Conservation (phyloP, 1,140 invertebrate genomes). For the Drosophila quadrilineata region DNA sequence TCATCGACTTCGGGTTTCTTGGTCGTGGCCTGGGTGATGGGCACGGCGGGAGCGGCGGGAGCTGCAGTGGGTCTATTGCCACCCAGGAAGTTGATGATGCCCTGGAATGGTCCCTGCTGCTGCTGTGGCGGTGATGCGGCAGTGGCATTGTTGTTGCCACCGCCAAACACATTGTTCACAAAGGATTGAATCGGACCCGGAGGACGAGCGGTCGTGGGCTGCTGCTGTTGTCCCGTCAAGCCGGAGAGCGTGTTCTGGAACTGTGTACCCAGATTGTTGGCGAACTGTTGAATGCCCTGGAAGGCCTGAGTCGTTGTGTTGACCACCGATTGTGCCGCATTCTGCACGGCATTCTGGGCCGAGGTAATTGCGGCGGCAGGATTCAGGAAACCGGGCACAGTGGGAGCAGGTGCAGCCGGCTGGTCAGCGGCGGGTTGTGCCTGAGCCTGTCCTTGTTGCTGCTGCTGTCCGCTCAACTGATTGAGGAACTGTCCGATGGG, state of each 20-base stretch:
- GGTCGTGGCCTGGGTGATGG: neutral
- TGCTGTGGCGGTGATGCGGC: constrained; percentile 23
- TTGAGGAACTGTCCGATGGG: constrained; percentile 72
- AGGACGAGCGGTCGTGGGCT: constrained; percentile 64
- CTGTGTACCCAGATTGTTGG: constrained; percentile 68
- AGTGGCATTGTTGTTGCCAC: constrained; percentile 47
- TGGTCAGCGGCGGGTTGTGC: constrained; percentile 41
- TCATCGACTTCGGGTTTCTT: constrained; percentile 48
- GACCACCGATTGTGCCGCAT: constrained; percentile 65
- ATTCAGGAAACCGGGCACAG: constrained; percentile 65
- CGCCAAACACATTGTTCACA: constrained; percentile 68
- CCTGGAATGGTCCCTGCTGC: constrained; percentile 59
- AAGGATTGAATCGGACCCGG: constrained; percentile 73
- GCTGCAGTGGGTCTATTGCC: constrained; percentile 67
- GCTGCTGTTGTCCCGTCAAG: constrained; percentile 47
- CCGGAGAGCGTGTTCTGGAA: constrained; percentile 72
- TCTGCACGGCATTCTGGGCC: constrained; percentile 63
- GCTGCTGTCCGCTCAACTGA: constrained; percentile 55
- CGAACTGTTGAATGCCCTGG: constrained; percentile 74
- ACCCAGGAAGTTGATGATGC: constrained; percentile 70
- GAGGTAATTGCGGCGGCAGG: constrained; percentile 63
- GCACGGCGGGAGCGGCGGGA: constrained; percentile 4
- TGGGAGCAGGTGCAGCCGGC: constrained; percentile 45
- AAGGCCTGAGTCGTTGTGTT: constrained; percentile 71
- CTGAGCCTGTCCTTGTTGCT: neutral